Percentiles rank a stretch among this genome's conserved stretches.
Evolutionary conservation across 2,888 invertebrate species (phyloP).

Genomic region (Patella caerulea): DNA sequence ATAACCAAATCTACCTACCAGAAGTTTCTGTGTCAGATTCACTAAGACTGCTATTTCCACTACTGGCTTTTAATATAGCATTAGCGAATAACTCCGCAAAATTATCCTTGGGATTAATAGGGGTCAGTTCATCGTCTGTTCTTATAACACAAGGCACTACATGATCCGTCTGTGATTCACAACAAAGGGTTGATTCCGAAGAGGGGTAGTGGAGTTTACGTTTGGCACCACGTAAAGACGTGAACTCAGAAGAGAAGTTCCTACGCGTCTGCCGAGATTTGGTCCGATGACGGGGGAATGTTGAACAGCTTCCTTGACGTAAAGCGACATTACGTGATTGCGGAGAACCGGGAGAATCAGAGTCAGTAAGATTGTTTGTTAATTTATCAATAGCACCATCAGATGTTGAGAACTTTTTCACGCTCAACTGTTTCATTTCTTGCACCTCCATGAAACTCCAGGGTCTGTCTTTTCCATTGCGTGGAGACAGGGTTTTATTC

Average conservation of each 20-base stretch:
- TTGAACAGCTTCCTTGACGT: conserved; percentile 31
- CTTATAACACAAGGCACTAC: conserved; percentile 40
- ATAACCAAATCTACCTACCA: conserved; percentile 25
- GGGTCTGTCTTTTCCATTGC: conserved; percentile 75
- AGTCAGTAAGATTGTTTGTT: conserved; percentile 24
- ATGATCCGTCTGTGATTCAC: not conserved
- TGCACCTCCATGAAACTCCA: conserved; percentile 92
- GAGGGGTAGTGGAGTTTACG: conserved; percentile 49
- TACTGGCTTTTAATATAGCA: conserved; percentile 45
- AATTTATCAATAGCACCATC: conserved; percentile 89
- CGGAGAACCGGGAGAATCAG: conserved; percentile 21
- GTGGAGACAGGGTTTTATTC: conserved; percentile 13
- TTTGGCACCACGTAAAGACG: conserved; percentile 44
- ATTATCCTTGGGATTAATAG: conserved; percentile 30
- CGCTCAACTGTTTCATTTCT: conserved; percentile 75
- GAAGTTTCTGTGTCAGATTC: conserved; percentile 44
- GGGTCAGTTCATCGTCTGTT: conserved; percentile 39
- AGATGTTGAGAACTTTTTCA: conserved; percentile 84
- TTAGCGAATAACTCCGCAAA: conserved; percentile 36
- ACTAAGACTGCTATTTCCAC: conserved; percentile 34
- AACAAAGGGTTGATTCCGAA: not conserved
- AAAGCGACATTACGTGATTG: conserved; percentile 12
- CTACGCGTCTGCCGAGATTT: conserved; percentile 37
- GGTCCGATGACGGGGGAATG: conserved; percentile 48
- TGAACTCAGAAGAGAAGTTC: conserved; percentile 40